A percentile compares a stretch with the other conserved stretches of the same genome.
Conservation (phyloP, 2,797 vertebrate species). For the Falco novaeseelandiae region DNA sequence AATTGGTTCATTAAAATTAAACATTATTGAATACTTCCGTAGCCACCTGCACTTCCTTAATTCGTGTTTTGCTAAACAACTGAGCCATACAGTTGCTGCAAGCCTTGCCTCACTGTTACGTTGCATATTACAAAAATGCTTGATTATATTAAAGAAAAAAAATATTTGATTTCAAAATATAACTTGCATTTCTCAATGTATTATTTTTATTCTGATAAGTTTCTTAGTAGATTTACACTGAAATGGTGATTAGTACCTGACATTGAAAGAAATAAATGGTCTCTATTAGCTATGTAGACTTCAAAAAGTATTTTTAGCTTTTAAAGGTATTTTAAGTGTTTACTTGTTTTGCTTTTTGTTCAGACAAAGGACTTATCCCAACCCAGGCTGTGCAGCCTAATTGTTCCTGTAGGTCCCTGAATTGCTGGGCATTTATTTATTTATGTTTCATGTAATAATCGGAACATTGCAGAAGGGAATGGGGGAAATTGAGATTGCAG, state of each 20-base stretch:
- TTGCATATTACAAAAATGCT: not conserved
- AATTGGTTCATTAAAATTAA: slow-evolving; percentile 53
- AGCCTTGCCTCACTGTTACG: not conserved
- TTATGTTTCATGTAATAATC: slow-evolving; percentile 20
- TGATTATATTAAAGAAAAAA: not conserved
- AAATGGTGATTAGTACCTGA: not conserved
- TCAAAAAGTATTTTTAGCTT: not conserved
- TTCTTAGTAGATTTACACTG: not conserved
- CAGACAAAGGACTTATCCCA: not conserved
- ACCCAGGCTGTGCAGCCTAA: not conserved
- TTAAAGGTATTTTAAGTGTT: not conserved
- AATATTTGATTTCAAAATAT: not conserved
- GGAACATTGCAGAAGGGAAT: not conserved
- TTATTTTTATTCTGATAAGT: not conserved
- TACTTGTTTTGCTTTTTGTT: not conserved
- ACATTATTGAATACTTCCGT: not conserved
- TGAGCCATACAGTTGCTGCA: not conserved
- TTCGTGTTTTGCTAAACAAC: not conserved
- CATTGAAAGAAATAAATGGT: not conserved
- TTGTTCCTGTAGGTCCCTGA: not conserved
- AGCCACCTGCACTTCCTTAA: slow-evolving; percentile 14
- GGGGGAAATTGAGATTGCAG: not conserved
- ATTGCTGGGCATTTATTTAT: not conserved
- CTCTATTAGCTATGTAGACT: not conserved
- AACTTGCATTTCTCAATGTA: not conserved